Base-by-base conservation (phyloP, 1,140 invertebrate genomes). In the Cydia splendana region DNA sequence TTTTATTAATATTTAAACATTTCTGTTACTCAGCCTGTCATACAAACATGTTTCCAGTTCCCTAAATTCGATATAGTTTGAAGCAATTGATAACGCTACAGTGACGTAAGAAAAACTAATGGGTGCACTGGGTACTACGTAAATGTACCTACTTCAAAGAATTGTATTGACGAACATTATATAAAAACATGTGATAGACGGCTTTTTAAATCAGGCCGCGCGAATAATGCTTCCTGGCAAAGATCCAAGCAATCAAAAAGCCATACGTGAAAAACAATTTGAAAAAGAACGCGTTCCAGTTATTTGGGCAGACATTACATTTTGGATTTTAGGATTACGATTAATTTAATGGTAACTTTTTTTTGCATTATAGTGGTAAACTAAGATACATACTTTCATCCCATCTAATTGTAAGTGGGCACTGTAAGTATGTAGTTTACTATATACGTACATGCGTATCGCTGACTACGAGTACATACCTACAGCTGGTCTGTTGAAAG, bases 221-320 rank as follows among this genome's bases (percentile, higher is more conserved):
- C 74, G 71, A 65, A 81, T 79, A 83, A 80, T 77, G 78, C 74
- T 82, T 67, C 78, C 83, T 88, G 86, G 87, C 83, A 73, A 67
- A 15, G 18, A 20, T 83, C 86, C 86, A 90, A 88, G 78, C 84
- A 84, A 88, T 90, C 86, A 88, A 88, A 88, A 88, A 82, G 57
- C 81, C 81, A 85, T 88, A 85, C 82, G 81, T 53, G 38, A 80
- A 74, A 62, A 69, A 77, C 80, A 78, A 80, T 80, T 83, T 85
- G 80, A 83, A 85, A 81, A 84, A 71, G 67, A 82, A 82, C 77
- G 65, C 65, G 45, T 82, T 82, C 78, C 81, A 79, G 34, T 45
- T 71, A 15, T 71, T 71, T 38, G 15, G 28, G 15, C 67, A 71
- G n/a, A 24, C 34, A 34, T 71, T 38, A 71, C 67, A 42, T 71